Conservation (phyloP, 2,113 vertebrate genomes). For the Phainopepla nitens region DNA sequence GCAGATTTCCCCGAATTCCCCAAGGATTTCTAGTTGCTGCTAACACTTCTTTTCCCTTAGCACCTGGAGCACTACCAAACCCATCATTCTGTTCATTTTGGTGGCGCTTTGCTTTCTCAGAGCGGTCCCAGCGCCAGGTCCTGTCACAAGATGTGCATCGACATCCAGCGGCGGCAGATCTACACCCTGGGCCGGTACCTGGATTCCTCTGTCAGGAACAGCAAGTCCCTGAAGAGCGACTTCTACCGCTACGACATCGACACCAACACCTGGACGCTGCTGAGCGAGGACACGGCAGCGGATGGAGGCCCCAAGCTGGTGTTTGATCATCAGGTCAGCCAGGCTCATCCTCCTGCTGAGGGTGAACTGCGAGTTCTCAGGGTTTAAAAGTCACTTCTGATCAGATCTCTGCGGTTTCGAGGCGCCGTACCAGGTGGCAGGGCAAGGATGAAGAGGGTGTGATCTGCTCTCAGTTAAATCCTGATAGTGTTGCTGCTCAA, state of each 20-base stretch:
- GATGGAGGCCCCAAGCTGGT: conserved; percentile 96
- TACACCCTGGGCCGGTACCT: conserved; percentile 96
- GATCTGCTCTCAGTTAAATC: not conserved
- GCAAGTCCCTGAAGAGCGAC: conserved; percentile 96
- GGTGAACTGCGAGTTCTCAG: not conserved
- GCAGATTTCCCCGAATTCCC: not conserved
- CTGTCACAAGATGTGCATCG: conserved; percentile 99
- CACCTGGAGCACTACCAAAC: not conserved
- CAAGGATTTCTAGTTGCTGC: not conserved
- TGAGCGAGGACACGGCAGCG: conserved; percentile 93
- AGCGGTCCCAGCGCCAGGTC: conserved; percentile 95
- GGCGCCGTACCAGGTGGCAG: not conserved
- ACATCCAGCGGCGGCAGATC: conserved; percentile 93
- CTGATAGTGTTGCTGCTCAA: not conserved
- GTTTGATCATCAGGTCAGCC: conserved; percentile 95
- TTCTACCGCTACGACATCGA: conserved; percentile 98
- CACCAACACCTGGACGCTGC: conserved; percentile 91
- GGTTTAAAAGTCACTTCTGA: not conserved
- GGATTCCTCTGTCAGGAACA: conserved; percentile 97
- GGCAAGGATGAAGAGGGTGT: not conserved
- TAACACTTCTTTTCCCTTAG: not conserved
- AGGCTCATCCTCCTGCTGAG: not conserved
- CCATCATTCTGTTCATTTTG: not conserved
- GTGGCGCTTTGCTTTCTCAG: conserved; percentile 45
- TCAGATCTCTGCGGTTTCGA: accelerated